Evolutionary conservation across 2,797 vertebrate genomes (phyloP).

Genomic region (Molossus alvarezi): DNA sequence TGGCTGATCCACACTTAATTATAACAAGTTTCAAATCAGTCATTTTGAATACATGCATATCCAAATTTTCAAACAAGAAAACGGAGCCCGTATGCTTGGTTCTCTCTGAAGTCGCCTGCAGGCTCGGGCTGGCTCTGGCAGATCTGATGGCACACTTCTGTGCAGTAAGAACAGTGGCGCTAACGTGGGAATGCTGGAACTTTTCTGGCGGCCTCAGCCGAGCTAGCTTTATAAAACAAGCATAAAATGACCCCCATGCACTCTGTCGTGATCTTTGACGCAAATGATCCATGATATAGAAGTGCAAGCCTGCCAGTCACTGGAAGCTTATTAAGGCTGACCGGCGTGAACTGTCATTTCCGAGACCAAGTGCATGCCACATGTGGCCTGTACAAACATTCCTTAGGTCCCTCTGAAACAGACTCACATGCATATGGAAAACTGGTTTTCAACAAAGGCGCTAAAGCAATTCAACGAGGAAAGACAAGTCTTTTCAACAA

Average conservation of each 20-base stretch:
- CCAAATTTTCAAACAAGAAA: slow-evolving; percentile 24
- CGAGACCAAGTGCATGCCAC: not conserved
- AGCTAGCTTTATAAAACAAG: not conserved
- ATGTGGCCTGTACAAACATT: not conserved
- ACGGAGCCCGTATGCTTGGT: not conserved
- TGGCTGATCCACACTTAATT: not conserved
- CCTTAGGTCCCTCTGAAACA: slow-evolving; percentile 1
- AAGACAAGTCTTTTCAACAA: slow-evolving; percentile 13
- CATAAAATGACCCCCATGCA: not conserved
- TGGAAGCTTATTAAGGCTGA: not conserved
- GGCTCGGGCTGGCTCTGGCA: not conserved
- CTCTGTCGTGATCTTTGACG: not conserved
- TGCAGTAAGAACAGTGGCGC: not conserved
- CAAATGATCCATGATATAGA: not conserved
- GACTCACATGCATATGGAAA: not conserved
- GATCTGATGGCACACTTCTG: not conserved
- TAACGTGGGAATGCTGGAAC: not conserved
- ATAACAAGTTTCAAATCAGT: slow-evolving; percentile 9
- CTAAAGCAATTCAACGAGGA: not conserved
- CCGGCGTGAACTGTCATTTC: not conserved
- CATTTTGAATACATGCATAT: not conserved
- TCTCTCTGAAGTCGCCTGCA: not conserved
- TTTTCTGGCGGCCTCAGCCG: not conserved
- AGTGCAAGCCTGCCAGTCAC: not conserved
- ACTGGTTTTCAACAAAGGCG: not conserved